Evolutionary conservation across 2,888 invertebrate genomes (phyloP), one percentile per base, ranked within the genome.

Genomic region (Drosophila colorata): DNA sequence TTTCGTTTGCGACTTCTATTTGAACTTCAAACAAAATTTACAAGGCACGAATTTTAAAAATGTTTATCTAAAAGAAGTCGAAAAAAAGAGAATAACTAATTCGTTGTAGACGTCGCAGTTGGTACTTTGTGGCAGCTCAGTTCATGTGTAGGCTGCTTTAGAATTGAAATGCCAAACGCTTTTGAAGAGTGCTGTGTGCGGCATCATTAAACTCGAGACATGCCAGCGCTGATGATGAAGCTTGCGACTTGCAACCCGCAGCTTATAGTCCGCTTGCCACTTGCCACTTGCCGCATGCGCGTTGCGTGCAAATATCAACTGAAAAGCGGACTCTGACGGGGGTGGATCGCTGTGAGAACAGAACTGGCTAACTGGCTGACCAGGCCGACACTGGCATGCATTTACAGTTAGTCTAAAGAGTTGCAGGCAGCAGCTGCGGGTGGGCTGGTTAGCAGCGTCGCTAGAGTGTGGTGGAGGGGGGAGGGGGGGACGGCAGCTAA

Each of bases 131-230:
- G 44, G 44, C 56, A 46, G 41, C 33, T 61, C n/a, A 9, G 52
- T 38, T 37, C 56, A 59, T 61, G 74, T 73, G 61, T 59, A 66
- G 85, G 66, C 61, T 69, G 76, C 69, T 72, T 69, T 67, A 25
- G 77, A 86, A 86, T 88, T 88, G 86, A 88, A 88, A 83, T 83
- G 83, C 86, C 86, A 79, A 83, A 77, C 63, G 83, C 69, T 74
- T 83, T 82, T 83, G 86, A 83, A 74, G 77, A 71, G 67, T 67
- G 65, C 55, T 69, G 75, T 69, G 80, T 78, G 88, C 74, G 86
- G 86, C 83, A 88, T 86, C 83, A 83, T 83, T 83, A 83, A 66
- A 73, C 72, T 53, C 51, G 66, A 69, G 64, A 69, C 65, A 63
- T 71, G 74, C 78, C 74, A 77, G 57, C 44, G 61, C 20, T 61